Percentiles rank a stretch among this genome's conserved stretches.
Conservation (phyloP, 2,113 vertebrate genomes). For the Ascaphus truei region DNA sequence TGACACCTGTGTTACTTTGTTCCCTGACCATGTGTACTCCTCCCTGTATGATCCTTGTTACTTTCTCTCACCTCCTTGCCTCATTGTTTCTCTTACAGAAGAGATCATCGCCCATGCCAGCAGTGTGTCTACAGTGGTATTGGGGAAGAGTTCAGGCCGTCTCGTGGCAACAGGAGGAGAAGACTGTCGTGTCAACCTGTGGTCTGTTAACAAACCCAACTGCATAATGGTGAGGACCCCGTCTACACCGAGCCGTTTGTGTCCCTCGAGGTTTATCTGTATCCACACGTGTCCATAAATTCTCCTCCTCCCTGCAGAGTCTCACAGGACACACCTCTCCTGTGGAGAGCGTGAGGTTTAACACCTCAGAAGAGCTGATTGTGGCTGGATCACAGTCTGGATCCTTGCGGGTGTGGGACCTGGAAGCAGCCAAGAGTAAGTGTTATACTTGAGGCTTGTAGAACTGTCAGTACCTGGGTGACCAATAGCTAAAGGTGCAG, state of each 20-base stretch:
- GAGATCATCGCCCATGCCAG: slow-evolving; percentile 89
- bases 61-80: not conserved
- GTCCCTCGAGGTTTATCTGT: no score
- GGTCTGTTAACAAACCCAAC: slow-evolving; percentile 93
- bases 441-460: not conserved
- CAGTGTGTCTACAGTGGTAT: slow-evolving; percentile 78
- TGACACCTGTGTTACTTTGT: not conserved
- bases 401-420: slow-evolving; percentile 90
- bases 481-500: not conserved
- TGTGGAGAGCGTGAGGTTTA: slow-evolving; percentile 89
- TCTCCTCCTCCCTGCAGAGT: slow-evolving; percentile 65
- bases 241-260: not conserved
- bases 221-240: slow-evolving; percentile 88
- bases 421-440: slow-evolving; percentile 96
- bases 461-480: not conserved
- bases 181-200: slow-evolving; percentile 91
- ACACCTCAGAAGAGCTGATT: slow-evolving; percentile 81
- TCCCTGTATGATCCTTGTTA: not conserved
- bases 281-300: not conserved
- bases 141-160: slow-evolving; percentile 86
- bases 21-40: no score
- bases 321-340: slow-evolving; percentile 84
- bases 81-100: slow-evolving; percentile 59
- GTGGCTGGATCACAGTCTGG: slow-evolving; percentile 91
- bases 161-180: slow-evolving; percentile 90